Percentiles rank a stretch among this genome's conserved stretches.
Conservation (phyloP, 1,140 invertebrate genomes). For the Hermatobates lingyangjiaoensis region DNA sequence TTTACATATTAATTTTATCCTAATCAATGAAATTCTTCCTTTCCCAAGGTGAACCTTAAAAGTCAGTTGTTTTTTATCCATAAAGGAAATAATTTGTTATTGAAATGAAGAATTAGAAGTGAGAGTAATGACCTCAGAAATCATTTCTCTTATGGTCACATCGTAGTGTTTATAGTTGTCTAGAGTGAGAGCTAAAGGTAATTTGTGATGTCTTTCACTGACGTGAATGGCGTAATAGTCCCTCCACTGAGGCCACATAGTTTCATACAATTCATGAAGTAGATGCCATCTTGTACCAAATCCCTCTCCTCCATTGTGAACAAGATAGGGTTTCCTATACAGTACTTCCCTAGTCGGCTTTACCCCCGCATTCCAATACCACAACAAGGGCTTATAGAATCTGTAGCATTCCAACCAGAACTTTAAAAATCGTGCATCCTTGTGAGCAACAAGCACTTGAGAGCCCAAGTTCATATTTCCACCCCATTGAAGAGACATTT, state of each 20-base stretch:
- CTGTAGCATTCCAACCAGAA: conserved; percentile 21
- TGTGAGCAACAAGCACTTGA: conserved; percentile 20
- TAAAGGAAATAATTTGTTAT: no score
- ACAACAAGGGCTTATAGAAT: conserved; percentile 16
- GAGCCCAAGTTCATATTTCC: background rate
- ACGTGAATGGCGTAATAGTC: background rate
- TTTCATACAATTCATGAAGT: background rate
- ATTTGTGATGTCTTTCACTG: background rate
- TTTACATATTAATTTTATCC: no score
- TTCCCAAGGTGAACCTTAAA: no score
- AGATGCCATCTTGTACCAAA: conserved; percentile 13
- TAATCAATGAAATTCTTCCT: no score
- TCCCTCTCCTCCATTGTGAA: conserved; percentile 17
- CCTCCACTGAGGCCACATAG: background rate
- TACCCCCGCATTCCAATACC: conserved; percentile 22
- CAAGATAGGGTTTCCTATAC: conserved; percentile 15
- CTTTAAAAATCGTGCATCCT: conserved; percentile 20
- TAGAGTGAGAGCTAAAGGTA: no score
- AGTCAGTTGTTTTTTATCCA: no score
- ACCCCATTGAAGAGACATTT: conserved; percentile 24
- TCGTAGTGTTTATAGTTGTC: background rate
- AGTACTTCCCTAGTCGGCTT: conserved; percentile 18
- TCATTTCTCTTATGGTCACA: background rate
- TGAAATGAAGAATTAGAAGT: no score
- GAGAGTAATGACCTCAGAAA: background rate